Percentiles rank a stretch among this genome's conserved stretches.
Evolutionary conservation across 2,888 invertebrate species (phyloP).

Genomic region (Coecobrya sp.): DNA sequence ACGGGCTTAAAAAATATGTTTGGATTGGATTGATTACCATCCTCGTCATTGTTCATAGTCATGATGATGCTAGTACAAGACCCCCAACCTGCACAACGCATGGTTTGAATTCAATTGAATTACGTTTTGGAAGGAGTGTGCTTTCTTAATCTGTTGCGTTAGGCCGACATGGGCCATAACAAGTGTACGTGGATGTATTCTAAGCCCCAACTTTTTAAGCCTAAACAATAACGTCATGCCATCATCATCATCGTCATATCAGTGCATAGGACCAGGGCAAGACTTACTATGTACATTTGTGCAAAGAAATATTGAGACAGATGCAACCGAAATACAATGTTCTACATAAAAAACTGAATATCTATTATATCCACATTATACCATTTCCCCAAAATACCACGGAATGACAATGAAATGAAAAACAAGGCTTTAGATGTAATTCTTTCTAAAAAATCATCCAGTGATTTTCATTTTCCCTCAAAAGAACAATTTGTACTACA

Average conservation of each 20-base stretch:
- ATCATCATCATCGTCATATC: not conserved
- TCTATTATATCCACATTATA: too few species aligned
- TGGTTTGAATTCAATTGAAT: constrained; percentile 75
- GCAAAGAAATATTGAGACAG: constrained; percentile 25
- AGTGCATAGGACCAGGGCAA: too few species aligned
- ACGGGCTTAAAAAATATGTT: constrained; percentile 64
- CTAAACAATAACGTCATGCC: not conserved
- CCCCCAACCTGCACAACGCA: constrained; percentile 72
- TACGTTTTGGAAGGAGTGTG: constrained; percentile 55
- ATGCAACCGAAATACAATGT: constrained; percentile 16
- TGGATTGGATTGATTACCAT: constrained; percentile 29
- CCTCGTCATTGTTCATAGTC: not conserved
- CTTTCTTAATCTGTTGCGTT: constrained; percentile 78
- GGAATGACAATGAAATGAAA: too few species aligned
- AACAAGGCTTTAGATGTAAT: too few species aligned
- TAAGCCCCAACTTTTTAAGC: constrained; percentile 43
- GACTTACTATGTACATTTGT: too few species aligned
- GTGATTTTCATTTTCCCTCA: too few species aligned
- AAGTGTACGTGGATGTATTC: not conserved
- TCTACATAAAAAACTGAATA: too few species aligned
- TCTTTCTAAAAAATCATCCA: too few species aligned
- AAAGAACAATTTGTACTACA: too few species aligned
- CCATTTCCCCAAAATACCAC: too few species aligned
- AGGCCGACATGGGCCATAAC: constrained; percentile 8
- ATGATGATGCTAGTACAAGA: constrained; percentile 33